Conservation (phyloP, 1,140 invertebrate species). For the Lethocerus indicus region DNA sequence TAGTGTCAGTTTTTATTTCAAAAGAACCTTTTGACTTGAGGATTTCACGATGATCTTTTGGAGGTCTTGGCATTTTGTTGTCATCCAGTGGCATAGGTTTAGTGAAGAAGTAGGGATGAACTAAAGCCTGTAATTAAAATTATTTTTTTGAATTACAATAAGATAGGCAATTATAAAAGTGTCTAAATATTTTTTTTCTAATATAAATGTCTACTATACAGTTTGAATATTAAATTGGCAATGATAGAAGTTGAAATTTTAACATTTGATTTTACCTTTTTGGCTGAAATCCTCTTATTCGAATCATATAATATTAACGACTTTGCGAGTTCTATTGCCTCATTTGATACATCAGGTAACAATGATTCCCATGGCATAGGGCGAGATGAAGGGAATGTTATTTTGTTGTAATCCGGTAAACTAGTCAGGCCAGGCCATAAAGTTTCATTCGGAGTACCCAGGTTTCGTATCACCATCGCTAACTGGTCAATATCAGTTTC, state of each 20-base stretch:
- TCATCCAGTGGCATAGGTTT: slow-evolving; percentile 15
- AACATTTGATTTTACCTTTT: slow-evolving; percentile 38
- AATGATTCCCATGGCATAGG: slow-evolving; percentile 50
- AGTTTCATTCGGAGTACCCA: slow-evolving; percentile 75
- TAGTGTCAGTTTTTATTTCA: neutral
- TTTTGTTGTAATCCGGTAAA: slow-evolving; percentile 94
- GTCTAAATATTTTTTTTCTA: neutral
- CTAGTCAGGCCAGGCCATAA: slow-evolving; percentile 67
- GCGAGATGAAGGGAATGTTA: slow-evolving; percentile 65
- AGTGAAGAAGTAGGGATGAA: slow-evolving; percentile 18
- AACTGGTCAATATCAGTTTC: slow-evolving; percentile 97
- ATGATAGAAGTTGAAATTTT: neutral
- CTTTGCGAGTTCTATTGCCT: slow-evolving; percentile 57
- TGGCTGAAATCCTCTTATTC: slow-evolving; percentile 58
- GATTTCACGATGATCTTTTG: slow-evolving; percentile 18
- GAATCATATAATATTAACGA: slow-evolving; percentile 71
- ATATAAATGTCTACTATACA: neutral
- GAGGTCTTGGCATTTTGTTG: slow-evolving; percentile 16
- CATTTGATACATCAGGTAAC: slow-evolving; percentile 46
- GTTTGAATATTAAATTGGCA: neutral
- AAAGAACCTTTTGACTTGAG: too few relatives aligned
- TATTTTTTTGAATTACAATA: neutral
- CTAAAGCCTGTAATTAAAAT: slow-evolving; percentile 17
- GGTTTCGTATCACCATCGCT: slow-evolving; percentile 69
- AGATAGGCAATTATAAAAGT: neutral